These are phyloP conservation scores for Ceryle rudis DNA, from an alignment of 2,797 vertebrate species.

Conservation along the genomic window DNA sequence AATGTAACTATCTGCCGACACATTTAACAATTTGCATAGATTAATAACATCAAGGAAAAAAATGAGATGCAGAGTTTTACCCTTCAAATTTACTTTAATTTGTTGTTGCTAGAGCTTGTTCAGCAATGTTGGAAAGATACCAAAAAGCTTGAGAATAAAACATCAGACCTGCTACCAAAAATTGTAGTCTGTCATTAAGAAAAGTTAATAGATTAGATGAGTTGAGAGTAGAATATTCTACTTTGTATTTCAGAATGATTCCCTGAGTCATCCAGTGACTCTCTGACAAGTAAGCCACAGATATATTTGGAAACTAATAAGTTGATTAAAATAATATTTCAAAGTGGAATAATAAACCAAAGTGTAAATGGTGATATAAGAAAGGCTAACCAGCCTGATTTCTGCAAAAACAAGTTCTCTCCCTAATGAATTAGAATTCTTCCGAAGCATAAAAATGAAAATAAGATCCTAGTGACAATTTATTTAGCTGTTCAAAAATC, in stretches of 20 bases:
- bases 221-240: background rate
- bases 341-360: background rate
- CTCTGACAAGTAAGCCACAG: background rate
- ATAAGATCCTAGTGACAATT: background rate
- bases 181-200: background rate
- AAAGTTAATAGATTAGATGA: background rate
- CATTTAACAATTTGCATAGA: constrained; percentile 5
- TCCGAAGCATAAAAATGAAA: background rate
- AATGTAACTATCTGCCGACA: constrained; percentile 9
- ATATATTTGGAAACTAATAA: background rate
- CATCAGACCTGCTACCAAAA: background rate
- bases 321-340: background rate
- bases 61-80: background rate
- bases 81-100: constrained; percentile 30
- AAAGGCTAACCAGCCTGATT: background rate
- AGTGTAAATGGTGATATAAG: background rate
- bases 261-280: background rate
- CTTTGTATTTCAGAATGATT: background rate
- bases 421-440: background rate
- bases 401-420: background rate
- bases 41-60: background rate
- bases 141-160: background rate
- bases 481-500: background rate
- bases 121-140: background rate
- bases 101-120: background rate